These are phyloP conservation scores for Drosophila auraria DNA, from an alignment of 1,140 invertebrate genomes.

Conservation along the genomic window DNA sequence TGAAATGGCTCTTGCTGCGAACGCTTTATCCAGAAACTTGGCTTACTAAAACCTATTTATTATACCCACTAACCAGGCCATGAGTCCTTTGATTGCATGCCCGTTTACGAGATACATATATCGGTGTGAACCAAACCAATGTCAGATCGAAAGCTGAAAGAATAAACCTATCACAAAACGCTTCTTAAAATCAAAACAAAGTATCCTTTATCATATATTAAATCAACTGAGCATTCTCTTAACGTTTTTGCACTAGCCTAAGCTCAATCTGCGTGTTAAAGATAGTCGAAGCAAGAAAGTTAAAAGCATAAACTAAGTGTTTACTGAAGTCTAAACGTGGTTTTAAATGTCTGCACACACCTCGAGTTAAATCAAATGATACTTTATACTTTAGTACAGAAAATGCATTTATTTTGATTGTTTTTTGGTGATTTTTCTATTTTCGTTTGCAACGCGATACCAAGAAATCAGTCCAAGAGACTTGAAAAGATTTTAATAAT, in stretches of 20 bases:
- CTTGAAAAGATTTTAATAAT: conserved; percentile 36
- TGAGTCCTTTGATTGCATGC: conserved; percentile 35
- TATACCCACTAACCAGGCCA: conserved; percentile 42
- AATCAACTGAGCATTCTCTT: conserved; percentile 33
- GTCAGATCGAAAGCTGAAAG: conserved; percentile 19
- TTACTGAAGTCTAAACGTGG: conserved; percentile 56
- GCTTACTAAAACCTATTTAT: conserved; percentile 46
- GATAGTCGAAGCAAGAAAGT: conserved; percentile 15
- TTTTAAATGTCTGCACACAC: conserved; percentile 58
- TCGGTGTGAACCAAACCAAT: conserved; percentile 3
- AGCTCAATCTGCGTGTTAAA: conserved; percentile 47
- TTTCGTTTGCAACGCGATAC: conserved; percentile 33
- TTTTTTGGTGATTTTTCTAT: conserved; percentile 38
- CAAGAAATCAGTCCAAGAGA: conserved; percentile 9
- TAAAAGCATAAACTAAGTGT: conserved; percentile 36
- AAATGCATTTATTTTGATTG: conserved; percentile 67
- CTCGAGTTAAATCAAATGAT: conserved; percentile 7
- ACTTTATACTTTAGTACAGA: conserved; percentile 23
- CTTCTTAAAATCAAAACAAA: conserved; percentile 33
- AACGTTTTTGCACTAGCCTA: conserved; percentile 41
- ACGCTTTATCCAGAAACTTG: conserved; percentile 42
- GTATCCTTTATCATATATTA: conserved; percentile 6
- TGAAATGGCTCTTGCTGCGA: conserved; percentile 25
- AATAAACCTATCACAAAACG: conserved; percentile 8
- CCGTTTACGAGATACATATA: conserved; percentile 21